Evolutionary conservation across 1,140 invertebrate species (phyloP).

Genomic region (Scaptomyza montana): DNA sequence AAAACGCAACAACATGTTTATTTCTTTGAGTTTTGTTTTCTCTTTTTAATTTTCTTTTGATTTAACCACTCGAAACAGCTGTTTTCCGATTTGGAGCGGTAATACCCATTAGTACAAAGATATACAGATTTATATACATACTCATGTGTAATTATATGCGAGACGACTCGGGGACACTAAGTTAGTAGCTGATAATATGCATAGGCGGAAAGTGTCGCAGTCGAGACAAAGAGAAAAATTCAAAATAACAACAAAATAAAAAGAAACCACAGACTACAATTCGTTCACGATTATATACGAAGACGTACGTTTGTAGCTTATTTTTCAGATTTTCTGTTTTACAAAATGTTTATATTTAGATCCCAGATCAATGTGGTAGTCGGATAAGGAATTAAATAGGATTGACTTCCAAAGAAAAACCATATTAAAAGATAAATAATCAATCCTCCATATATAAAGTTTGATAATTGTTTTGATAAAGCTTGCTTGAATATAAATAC

Average conservation of each 20-base stretch:
- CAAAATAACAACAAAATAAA: not conserved
- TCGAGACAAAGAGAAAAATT: slow-evolving; percentile 1
- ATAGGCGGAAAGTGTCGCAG: slow-evolving; percentile 26
- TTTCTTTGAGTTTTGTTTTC: slow-evolving; percentile 18
- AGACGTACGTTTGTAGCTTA: not conserved
- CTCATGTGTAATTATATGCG: not conserved
- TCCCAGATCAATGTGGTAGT: no score
- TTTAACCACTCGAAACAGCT: slow-evolving; percentile 50
- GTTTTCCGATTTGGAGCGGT: slow-evolving; percentile 53
- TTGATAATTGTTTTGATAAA: no score
- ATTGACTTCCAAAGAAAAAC: no score
- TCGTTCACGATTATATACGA: not conserved
- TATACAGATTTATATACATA: slow-evolving; percentile 5
- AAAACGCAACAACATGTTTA: slow-evolving; percentile 17
- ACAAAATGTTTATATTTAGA: no score
- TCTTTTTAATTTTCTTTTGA: slow-evolving; percentile 48
- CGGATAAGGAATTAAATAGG: no score
- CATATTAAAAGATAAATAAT: no score
- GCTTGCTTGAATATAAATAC: no score
- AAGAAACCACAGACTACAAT: slow-evolving; percentile 17
- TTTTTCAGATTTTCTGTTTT: slow-evolving; percentile 13
- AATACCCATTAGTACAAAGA: slow-evolving; percentile 29
- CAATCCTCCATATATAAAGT: no score
- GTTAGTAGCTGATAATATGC: slow-evolving; percentile 28
- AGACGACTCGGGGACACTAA: slow-evolving; percentile 26